Evolutionary conservation across 1,140 invertebrate genomes (phyloP).

Genomic region (Pygmarrhopalites habei): DNA sequence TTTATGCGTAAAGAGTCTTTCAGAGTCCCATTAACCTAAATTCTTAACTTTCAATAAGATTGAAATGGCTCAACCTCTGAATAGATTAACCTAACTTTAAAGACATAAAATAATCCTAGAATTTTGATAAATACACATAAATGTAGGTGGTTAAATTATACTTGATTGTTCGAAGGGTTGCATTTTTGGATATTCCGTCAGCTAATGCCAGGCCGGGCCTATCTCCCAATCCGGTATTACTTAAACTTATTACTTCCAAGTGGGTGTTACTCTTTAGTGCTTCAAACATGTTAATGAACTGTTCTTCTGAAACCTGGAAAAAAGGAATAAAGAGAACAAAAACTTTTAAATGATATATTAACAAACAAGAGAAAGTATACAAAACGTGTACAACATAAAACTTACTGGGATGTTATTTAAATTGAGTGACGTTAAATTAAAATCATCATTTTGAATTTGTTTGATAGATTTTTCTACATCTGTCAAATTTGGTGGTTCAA

Average conservation of each 20-base stretch:
- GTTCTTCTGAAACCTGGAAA: slow-evolving; percentile 96
- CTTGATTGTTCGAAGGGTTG: slow-evolving; percentile 80
- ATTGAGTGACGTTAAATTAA: slow-evolving; percentile 78
- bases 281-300: slow-evolving; percentile 81
- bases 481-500: slow-evolving; percentile 88
- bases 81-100: no score
- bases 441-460: slow-evolving; percentile 80
- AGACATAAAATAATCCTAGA: no score
- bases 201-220: slow-evolving; percentile 72
- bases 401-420: slow-evolving; percentile 94
- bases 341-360: not conserved
- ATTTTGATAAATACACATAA: no score
- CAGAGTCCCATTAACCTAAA: no score
- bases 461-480: slow-evolving; percentile 86
- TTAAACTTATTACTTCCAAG: slow-evolving; percentile 82
- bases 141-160: no score
- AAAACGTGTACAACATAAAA: no score
- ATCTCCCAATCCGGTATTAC: slow-evolving; percentile 88
- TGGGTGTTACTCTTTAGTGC: slow-evolving; percentile 82
- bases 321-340: slow-evolving; percentile 44
- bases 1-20: no score
- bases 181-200: slow-evolving; percentile 78
- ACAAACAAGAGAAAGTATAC: slow-evolving; percentile 8
- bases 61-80: no score
- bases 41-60: no score